Conservation (phyloP, 2,113 vertebrate genomes). For the Pterophyllum scalare region DNA sequence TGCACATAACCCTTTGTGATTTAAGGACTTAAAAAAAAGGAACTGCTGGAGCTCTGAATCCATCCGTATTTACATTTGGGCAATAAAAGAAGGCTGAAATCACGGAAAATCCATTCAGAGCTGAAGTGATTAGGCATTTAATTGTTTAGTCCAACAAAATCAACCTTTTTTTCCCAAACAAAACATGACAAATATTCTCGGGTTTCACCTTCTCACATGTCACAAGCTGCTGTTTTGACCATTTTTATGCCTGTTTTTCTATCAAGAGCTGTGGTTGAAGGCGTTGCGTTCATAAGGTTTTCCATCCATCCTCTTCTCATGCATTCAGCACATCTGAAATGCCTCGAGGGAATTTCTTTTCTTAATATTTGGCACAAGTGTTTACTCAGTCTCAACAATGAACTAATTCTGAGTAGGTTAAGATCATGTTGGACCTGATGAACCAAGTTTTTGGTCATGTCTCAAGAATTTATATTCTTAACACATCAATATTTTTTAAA, state of each 20-base stretch:
- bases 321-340: neutral
- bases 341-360: too few relatives aligned
- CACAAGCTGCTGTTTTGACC: neutral
- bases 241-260: neutral
- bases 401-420: neutral
- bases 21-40: slow-evolving; percentile 4
- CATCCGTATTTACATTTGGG: neutral
- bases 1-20: slow-evolving; percentile 16
- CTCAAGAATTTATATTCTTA: neutral
- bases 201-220: neutral
- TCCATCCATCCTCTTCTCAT: neutral
- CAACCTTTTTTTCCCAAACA: neutral
- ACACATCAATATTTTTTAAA: neutral
- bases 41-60: neutral
- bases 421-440: neutral
- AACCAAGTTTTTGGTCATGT: neutral
- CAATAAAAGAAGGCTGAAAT: slow-evolving; percentile 3
- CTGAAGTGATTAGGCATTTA: neutral
- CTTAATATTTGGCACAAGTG: neutral
- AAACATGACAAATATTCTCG: neutral
- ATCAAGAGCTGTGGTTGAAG: neutral
- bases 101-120: neutral
- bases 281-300: neutral
- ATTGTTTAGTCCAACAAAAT: neutral
- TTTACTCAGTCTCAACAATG: neutral